Evolutionary conservation across 2,888 invertebrate species (phyloP), one percentile per base, ranked within the genome.

Genomic region (Sminthurinus aureus): DNA sequence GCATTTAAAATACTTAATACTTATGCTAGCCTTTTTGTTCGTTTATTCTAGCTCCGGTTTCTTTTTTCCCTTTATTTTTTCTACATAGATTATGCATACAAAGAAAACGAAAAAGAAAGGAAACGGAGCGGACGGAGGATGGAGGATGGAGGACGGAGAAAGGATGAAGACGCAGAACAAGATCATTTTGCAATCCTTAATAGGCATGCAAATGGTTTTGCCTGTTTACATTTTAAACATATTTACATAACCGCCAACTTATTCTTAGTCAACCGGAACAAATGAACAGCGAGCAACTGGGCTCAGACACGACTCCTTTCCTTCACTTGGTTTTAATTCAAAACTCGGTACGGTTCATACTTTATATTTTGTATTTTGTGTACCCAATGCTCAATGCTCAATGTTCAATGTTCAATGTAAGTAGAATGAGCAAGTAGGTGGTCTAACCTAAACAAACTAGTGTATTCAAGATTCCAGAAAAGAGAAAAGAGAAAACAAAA

Each of bases 181-280:
- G 67, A n/a, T n/a, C 38, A 50, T 71, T 38, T 58, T 78, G 50
- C 66, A 26, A 38, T 79, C 79, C 12, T 24, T 79, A 79, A 79
- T 66, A 79, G 66, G 22, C 79, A 79, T 79, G 79, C 38, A 79
- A 79, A 79, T 79, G 58, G 67, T 26, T 66, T 26, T 79, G 76
- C 22, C 58, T 24, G 52, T 66, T 66, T 79, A 66, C 67, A 79
- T 79, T 38, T 38, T 38, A 38, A 38, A 38, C 38, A 38, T 38
- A 38, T 38, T 79, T 79, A 38, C 79, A 79, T 79, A 79, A 79
- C 66, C 79, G 38, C 79, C 79, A 79, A 64, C 74, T 51, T 51
- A 51, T 51, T 22, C 66, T 38, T 38, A 79, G 26, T 66, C 79
- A 79, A 66, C 66, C 79, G 38, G 67, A 66, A 66, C 79, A 79